Percentiles rank a stretch among this genome's conserved stretches.
These are phyloP conservation scores for Himantopus leucocephalus DNA, from an alignment of 2,113 vertebrate species.

Conservation along the genomic window DNA sequence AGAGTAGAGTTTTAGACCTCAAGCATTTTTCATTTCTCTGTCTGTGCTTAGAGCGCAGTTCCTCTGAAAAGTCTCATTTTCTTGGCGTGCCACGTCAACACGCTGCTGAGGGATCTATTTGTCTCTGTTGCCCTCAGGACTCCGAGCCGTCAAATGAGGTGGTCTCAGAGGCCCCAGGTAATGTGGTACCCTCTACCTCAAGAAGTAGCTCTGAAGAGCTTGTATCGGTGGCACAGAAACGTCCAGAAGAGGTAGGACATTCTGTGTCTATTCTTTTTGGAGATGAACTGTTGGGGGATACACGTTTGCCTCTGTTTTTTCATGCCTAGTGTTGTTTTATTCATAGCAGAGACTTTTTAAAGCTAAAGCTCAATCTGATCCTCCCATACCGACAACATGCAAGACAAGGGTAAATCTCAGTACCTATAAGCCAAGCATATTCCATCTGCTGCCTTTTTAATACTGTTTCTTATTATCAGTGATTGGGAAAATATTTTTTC, in stretches of 20 bases:
- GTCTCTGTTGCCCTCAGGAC: constrained; percentile 71
- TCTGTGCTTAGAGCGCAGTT: neutral
- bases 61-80: constrained; percentile 6
- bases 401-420: neutral
- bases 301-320: constrained; percentile 1
- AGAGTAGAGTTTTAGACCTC: neutral
- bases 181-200: constrained; percentile 66
- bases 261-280: constrained; percentile 56
- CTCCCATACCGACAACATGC: neutral
- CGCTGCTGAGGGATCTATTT: constrained; percentile 66
- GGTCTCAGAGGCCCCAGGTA: constrained; percentile 71
- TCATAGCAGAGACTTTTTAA: neutral
- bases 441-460: neutral
- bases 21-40: neutral
- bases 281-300: neutral
- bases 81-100: constrained; percentile 20
- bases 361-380: neutral
- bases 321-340: neutral
- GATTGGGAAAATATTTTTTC: neutral
- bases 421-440: neutral
- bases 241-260: constrained; percentile 71
- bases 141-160: constrained; percentile 71
- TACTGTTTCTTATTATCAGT: neutral
- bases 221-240: constrained; percentile 68
- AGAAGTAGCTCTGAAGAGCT: constrained; percentile 74